phyloP scores from a whole-genome alignment of 2,797 vertebrate genomes.

The Silurus lanzhouensis region DNA sequence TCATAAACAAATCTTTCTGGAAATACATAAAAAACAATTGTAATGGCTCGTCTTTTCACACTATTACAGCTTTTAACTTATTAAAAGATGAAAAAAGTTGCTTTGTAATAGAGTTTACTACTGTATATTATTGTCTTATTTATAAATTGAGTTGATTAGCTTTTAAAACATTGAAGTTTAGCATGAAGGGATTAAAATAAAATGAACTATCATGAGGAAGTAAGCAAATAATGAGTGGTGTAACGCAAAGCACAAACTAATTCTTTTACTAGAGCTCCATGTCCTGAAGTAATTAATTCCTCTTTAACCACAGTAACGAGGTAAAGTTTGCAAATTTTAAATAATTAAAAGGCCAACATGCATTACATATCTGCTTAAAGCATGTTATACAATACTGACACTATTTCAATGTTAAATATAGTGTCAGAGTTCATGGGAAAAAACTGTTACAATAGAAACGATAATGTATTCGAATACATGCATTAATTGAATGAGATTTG shows the following conservation, averaged over 20 bases:
- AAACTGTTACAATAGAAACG: background rate
- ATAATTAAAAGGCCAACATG: background rate
- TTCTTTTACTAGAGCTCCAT: background rate
- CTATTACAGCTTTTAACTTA: background rate
- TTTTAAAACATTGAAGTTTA: background rate
- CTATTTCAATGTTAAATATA: background rate
- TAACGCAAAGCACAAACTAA: background rate
- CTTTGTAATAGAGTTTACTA: background rate
- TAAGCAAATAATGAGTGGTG: background rate
- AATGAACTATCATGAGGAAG: background rate
- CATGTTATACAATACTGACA: background rate
- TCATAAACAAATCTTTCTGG: background rate
- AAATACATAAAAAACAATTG: background rate
- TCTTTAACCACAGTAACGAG: background rate
- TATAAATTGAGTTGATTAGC: background rate
- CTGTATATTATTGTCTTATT: background rate
- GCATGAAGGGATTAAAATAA: background rate
- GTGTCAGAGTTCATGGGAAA: background rate
- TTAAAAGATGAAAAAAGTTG: background rate
- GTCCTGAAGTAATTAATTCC: background rate
- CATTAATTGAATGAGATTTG: background rate
- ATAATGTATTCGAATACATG: background rate
- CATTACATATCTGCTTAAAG: background rate
- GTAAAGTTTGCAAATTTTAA: background rate
- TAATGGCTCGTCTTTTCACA: background rate